Evolutionary conservation across 2,113 vertebrate genomes (phyloP).

Genomic region (Hemiprocne comata): DNA sequence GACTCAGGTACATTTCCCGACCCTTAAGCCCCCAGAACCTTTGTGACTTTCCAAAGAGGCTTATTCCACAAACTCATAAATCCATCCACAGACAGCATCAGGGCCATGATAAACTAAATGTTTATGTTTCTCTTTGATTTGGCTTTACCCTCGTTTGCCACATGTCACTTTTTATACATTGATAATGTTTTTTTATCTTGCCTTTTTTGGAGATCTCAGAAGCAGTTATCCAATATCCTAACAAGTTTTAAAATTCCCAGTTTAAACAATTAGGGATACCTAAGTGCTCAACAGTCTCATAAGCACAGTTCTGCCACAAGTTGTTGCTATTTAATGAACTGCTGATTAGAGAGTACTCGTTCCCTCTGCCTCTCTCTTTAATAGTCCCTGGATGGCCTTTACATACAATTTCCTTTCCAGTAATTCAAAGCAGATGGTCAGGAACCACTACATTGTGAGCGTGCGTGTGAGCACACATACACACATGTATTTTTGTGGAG

Average conservation of each 20-base stretch:
- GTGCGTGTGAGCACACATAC: background rate
- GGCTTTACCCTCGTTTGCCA: background rate
- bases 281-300: constrained; percentile 23
- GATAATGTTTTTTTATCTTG: background rate
- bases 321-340: constrained; percentile 60
- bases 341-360: constrained; percentile 23
- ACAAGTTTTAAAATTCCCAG: constrained; percentile 18
- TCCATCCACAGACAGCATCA: background rate
- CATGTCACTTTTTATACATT: background rate
- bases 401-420: constrained; percentile 7
- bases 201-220: background rate
- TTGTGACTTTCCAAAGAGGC: background rate
- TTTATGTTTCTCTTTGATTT: background rate
- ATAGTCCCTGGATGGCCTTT: constrained; percentile 4
- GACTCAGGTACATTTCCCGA: background rate
- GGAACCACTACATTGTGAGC: background rate
- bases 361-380: background rate
- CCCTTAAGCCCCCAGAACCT: background rate
- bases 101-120: background rate
- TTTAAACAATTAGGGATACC: constrained; percentile 13
- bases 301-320: constrained; percentile 29
- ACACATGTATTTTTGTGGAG: background rate
- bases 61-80: background rate
- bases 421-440: constrained; percentile 24
- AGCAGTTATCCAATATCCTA: background rate